These are phyloP conservation scores for Labroides dimidiatus DNA, from an alignment of 2,797 vertebrate species.

Conservation along the genomic window DNA sequence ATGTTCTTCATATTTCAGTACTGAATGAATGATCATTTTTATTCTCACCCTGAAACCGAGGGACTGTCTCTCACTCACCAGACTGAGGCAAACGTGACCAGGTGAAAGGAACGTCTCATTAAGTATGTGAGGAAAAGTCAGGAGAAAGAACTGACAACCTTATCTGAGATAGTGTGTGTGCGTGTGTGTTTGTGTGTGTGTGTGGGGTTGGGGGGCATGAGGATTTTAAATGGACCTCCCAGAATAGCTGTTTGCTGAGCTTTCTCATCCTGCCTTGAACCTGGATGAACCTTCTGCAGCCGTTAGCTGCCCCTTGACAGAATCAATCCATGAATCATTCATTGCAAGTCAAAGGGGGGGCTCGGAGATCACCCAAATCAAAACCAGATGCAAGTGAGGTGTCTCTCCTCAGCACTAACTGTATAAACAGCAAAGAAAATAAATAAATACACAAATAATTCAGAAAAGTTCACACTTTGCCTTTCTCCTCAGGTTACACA, in stretches of 20 bases:
- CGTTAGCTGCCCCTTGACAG: constrained; percentile 68
- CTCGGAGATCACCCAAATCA: constrained; percentile 73
- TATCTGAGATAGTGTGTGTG: constrained; percentile 1
- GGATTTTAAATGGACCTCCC: constrained; percentile 50
- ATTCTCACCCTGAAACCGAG: constrained; percentile 49
- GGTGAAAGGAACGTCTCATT: constrained; percentile 26
- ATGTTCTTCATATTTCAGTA: constrained; percentile 37
- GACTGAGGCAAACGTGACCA: constrained; percentile 32
- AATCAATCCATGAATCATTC: constrained; percentile 79
- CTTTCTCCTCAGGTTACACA: constrained; percentile 18
- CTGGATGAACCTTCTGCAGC: constrained; percentile 75
- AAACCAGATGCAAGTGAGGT: constrained; percentile 73
- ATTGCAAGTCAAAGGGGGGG: constrained; percentile 73
- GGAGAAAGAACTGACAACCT: constrained; percentile 10
- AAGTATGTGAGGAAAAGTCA: neutral
- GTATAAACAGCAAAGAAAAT: constrained; percentile 51
- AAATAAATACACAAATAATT: constrained; percentile 32
- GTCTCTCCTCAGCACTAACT: constrained; percentile 62
- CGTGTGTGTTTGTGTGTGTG: neutral
- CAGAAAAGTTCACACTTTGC: constrained; percentile 15
- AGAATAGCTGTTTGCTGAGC: constrained; percentile 59
- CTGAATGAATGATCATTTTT: constrained; percentile 41
- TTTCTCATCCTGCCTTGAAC: constrained; percentile 73
- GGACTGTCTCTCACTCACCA: constrained; percentile 51
- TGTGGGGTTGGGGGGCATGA: neutral